Conservation (phyloP, 2,888 invertebrate genomes). For the Plagodis dolabraria region DNA sequence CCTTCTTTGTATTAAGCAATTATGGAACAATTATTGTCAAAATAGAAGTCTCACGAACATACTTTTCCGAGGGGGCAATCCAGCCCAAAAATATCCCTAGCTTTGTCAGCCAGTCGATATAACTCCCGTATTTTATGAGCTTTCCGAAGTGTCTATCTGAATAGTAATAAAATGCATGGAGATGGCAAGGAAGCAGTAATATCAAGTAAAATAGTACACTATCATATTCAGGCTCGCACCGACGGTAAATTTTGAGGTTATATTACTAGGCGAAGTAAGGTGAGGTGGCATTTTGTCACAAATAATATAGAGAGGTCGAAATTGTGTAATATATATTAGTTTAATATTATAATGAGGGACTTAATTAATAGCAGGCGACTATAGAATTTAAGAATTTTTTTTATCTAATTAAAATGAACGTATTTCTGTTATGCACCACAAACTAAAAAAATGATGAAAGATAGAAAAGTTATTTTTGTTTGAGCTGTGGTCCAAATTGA, state of each 20-base stretch:
- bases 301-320: constrained; percentile 5
- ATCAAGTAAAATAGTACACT: constrained; percentile 50
- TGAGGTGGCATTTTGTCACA: constrained; percentile 15
- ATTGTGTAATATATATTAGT: constrained; percentile 5
- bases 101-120: constrained; percentile 38
- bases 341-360: too few species aligned
- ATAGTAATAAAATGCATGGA: constrained; percentile 56
- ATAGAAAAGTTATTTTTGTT: too few species aligned
- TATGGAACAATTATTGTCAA: neutral
- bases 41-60: neutral
- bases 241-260: constrained; percentile 46
- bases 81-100: constrained; percentile 6
- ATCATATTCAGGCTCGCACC: constrained; percentile 39
- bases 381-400: too few species aligned
- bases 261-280: constrained; percentile 37
- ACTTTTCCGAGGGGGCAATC: neutral
- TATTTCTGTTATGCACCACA: too few species aligned
- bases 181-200: constrained; percentile 45
- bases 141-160: constrained; percentile 48
- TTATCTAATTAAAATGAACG: too few species aligned
- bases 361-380: too few species aligned
- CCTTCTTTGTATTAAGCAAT: too few species aligned
- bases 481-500: too few species aligned
- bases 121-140: constrained; percentile 51
- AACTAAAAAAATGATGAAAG: too few species aligned